Evolutionary conservation across 2,888 invertebrate genomes (phyloP), one percentile per base, ranked within the genome.

Genomic region (Tanypteryx hageni): DNA sequence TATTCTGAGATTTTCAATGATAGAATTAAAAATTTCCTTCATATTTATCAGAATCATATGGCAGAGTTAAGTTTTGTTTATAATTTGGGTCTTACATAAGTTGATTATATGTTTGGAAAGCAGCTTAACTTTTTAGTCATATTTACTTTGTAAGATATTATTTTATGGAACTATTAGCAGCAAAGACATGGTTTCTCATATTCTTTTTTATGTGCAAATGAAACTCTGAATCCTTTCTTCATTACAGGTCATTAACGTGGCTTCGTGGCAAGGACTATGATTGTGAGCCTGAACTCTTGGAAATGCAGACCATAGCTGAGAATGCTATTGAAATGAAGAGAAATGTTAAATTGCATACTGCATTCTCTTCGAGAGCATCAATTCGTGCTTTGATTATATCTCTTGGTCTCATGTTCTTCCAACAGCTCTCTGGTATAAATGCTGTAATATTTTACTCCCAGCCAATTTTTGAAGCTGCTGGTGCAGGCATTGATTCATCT

Each of bases 331-430:
- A 96, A 0, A 96, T 97, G 0, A 96, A 97, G 93, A 92, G 94
- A 10, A 94, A 95, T 0, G 96, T 96, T 0, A 96, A 97, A 22
- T 14, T 92, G 16, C 18, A n/a, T 11, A 4, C 57, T n/a, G 61
- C 86, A 5, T 91, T 93, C 16, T 95, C 95, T 2, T 96, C 97
- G 92, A 96, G 95, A 93, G 96, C 96, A 0, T 96, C 97, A 0
- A 94, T 96, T 44, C 97, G 96, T 94, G 97, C 97, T 0, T 95
- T 98, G 5, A 92, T 97, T 18, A 97, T 98, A 93, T 97, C 97
- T 93, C 97, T 97, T 94, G 97, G 97, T 5, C 96, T 99, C 11
- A 98, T 99, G 98, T 95, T 98, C 94, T 98, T 98, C 95, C 99
- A 99, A 94, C 99, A 99, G 94, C 95, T 98, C 92, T 97, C 97